Base-by-base conservation (phyloP, 2,797 vertebrate species). In the Zalophus californianus region DNA sequence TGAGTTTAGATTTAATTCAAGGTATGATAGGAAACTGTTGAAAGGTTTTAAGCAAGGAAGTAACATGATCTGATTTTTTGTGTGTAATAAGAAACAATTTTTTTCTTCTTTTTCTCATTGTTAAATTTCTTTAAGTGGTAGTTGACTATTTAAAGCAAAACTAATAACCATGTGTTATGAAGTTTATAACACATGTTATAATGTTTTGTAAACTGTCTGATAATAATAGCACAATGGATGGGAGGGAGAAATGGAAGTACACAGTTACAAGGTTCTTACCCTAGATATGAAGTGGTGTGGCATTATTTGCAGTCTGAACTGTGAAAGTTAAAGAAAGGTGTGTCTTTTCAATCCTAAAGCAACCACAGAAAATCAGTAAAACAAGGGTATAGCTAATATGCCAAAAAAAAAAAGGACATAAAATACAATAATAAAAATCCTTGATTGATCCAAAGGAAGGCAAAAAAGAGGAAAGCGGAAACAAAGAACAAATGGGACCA, bases 141-240 rank as follows among this genome's bases (percentile, higher is more conserved):
- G 25, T 41, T 25, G 54, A 62, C 72, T 50, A 62, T 70, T 93
- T 88, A 92, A 84, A 70, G 14, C 56, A 90, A 91, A 94, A 79
- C 44, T 82, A 54, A 44, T 66, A 70, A 54, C 29, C 35, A 11
- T 18, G 32, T 78, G 32, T 27, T 83, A 12, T 41, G 44, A 35
- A 8, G 32, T 58, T 35, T 48, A 60, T 38, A 56, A 50, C 8
- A 41, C 16, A 14, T 77, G 32, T n/a, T 64, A 50, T 15, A 38
- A 58, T 29, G 58, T 79, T 68, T 54, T 21, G 9, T 48, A 54
- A 82, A 64, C 41, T 60, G 9, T 85, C 50, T 56, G 35, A 56
- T 29, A 13, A 44, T 11, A 25, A 38, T 50, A 52, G 66, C 20
- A 75, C 84, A 85, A 15, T 35, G 27, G 29, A 25, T 32, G 16